Evolutionary conservation across 1,140 invertebrate genomes (phyloP), one percentile per base, ranked within the genome.

Genomic region (Hestina assimilis): DNA sequence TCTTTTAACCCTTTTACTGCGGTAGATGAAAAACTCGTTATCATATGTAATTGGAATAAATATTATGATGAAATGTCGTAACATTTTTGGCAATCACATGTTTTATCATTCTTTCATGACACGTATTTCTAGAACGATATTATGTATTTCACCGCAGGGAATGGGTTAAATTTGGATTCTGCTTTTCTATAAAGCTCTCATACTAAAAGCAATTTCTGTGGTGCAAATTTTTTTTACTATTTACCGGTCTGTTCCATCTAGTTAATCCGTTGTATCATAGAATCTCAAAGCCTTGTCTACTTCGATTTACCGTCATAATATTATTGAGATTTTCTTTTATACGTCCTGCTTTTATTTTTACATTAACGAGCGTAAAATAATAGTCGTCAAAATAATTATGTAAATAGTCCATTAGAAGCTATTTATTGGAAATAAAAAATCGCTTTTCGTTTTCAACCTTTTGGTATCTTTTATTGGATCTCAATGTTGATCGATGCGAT

Each of bases 161-260:
- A 28, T 38, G 40, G 20, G n/a, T n/a, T n/a, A n/a, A n/a, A 38
- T 38, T 38, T 38, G 33, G 54, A 66, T 56, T 62, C 57, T 46
- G 59, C 52, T 59, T 60, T 61, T 64, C 57, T 62, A 55, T 57
- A 54, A 61, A 64, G 66, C 62, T 72, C 61, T 73, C 70, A 58
- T 62, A 51, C 28, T 65, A 64, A 48, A 61, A 66, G 55, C 58
- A 62, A 67, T 56, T 51, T 62, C 41, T 66, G 66, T 72, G 72
- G 62, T 72, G 66, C 66, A 66, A 66, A 64, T 38, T 54, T 62
- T 65, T 60, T 62, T 52, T 54, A 57, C 42, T 54, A 63, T 60
- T 42, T 58, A 14, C 60, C 20, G 31, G 54, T 83, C 74, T 76
- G 54, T 75, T 86, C 83, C 79, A 86, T 84, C 79, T 83, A 72